These are phyloP conservation scores for Exaiptasia diaphana DNA, from an alignment of 64 coral and sea anemone genomes.

Conservation along the genomic window DNA sequence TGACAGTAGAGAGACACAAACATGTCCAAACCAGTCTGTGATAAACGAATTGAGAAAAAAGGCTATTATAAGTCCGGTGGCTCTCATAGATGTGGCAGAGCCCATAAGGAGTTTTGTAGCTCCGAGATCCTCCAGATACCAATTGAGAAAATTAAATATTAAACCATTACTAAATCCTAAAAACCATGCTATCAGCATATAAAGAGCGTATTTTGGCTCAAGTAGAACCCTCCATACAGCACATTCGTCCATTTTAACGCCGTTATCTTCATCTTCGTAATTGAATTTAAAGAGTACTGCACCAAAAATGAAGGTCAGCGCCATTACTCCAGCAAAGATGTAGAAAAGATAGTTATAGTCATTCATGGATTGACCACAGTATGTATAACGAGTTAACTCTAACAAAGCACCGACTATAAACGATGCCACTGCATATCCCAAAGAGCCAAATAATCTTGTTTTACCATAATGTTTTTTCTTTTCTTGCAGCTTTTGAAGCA, in stretches of 20 bases:
- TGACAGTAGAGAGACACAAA: conserved; percentile 48
- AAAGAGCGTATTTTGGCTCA: conserved; percentile 71
- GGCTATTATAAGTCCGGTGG: conserved; percentile 50
- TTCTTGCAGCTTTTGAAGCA: conserved; percentile 79
- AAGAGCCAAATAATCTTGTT: conserved; percentile 80
- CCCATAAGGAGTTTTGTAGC: conserved; percentile 86
- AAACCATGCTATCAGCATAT: conserved; percentile 72
- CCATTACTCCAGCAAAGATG: conserved; percentile 81
- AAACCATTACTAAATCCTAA: conserved; percentile 81
- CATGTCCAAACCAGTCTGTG: conserved; percentile 40
- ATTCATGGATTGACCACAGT: conserved; percentile 73
- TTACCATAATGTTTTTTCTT: conserved; percentile 87
- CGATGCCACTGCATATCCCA: conserved; percentile 81
- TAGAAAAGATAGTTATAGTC: conserved; percentile 88
- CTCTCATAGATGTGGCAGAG: conserved; percentile 52
- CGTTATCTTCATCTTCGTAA: conserved; percentile 46
- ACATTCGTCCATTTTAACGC: conserved; percentile 17
- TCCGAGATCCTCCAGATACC: conserved; percentile 92
- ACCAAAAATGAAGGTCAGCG: conserved; percentile 58
- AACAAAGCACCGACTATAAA: conserved; percentile 85
- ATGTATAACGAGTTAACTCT: conserved; percentile 68
- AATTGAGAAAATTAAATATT: conserved; percentile 89
- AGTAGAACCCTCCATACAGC: conserved; percentile 65
- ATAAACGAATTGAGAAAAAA: conserved; percentile 71
- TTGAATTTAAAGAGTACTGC: conserved; percentile 70